These are phyloP conservation scores for Callyntrura guangdongensis DNA, from an alignment of 2,888 invertebrate genomes.

Conservation along the genomic window DNA sequence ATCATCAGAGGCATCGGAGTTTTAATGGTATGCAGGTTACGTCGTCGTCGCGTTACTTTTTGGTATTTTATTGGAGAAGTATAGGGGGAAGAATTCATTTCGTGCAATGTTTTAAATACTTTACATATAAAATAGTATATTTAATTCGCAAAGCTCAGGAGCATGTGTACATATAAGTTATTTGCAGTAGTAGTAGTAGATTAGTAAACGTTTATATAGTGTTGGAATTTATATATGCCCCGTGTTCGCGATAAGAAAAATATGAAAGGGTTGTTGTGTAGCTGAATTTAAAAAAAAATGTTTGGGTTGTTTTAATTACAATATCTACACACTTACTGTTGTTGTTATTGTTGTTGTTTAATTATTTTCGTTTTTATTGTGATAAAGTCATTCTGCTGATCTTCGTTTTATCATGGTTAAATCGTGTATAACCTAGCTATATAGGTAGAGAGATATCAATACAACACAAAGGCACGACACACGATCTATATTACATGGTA, in stretches of 20 bases:
- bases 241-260: background rate
- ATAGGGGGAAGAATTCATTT: slow-evolving; percentile 13
- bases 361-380: slow-evolving; percentile 57
- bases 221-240: background rate
- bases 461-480: slow-evolving; percentile 12
- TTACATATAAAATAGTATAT: background rate
- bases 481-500: background rate
- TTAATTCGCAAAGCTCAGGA: slow-evolving; percentile 44
- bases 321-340: slow-evolving; percentile 12
- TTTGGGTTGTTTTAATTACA: background rate
- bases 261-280: background rate
- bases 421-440: slow-evolving; percentile 11
- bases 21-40: background rate
- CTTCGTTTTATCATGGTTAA: slow-evolving; percentile 60
- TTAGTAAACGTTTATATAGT: no score
- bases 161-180: slow-evolving; percentile 49
- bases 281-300: background rate
- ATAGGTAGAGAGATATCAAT: background rate
- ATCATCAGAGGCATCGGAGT: slow-evolving; percentile 7
- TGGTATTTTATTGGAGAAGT: background rate
- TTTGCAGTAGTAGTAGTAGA: slow-evolving; percentile 4
- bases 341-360: slow-evolving; percentile 47
- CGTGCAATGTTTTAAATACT: slow-evolving; percentile 60
- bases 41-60: no score
- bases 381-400: slow-evolving; percentile 75